These are phyloP conservation scores for Neelides sp. DNA, from an alignment of 1,140 invertebrate species.

Conservation along the genomic window DNA sequence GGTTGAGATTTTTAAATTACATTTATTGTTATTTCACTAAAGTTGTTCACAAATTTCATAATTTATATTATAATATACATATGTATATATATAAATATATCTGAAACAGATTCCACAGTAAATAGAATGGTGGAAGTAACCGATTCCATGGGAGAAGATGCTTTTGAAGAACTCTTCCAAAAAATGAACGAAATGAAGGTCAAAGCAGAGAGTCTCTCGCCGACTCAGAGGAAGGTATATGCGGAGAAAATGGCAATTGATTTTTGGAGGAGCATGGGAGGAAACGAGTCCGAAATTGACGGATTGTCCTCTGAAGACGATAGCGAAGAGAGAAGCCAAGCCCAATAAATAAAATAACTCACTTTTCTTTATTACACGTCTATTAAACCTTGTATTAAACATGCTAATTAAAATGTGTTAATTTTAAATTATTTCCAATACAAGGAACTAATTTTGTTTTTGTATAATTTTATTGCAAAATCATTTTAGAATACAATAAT, in stretches of 20 bases:
- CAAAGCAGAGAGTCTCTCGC: constrained; percentile 48
- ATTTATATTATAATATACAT: too few species aligned
- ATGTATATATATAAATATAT: too few species aligned
- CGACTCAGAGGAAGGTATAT: constrained; percentile 51
- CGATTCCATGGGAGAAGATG: constrained; percentile 33
- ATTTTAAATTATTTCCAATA: not conserved
- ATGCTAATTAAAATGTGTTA: not conserved
- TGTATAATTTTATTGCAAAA: too few species aligned
- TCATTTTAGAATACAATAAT: too few species aligned
- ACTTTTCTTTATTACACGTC: too few species aligned
- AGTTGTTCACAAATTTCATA: too few species aligned
- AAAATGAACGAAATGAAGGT: constrained; percentile 53
- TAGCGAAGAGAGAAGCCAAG: not conserved
- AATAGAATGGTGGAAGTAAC: constrained; percentile 26
- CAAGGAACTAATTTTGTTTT: not conserved
- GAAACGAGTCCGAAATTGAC: constrained; percentile 55
- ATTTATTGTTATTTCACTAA: too few species aligned
- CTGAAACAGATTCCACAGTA: too few species aligned
- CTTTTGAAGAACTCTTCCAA: constrained; percentile 51
- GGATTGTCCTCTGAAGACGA: constrained; percentile 32
- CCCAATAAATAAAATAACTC: too few species aligned
- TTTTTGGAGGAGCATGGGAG: constrained; percentile 65
- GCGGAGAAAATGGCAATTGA: constrained; percentile 63
- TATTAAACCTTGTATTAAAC: too few species aligned
- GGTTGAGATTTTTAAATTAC: too few species aligned